Evolutionary conservation across 2,113 vertebrate species (phyloP).

Genomic region (Gasterosteus nipponicus): DNA sequence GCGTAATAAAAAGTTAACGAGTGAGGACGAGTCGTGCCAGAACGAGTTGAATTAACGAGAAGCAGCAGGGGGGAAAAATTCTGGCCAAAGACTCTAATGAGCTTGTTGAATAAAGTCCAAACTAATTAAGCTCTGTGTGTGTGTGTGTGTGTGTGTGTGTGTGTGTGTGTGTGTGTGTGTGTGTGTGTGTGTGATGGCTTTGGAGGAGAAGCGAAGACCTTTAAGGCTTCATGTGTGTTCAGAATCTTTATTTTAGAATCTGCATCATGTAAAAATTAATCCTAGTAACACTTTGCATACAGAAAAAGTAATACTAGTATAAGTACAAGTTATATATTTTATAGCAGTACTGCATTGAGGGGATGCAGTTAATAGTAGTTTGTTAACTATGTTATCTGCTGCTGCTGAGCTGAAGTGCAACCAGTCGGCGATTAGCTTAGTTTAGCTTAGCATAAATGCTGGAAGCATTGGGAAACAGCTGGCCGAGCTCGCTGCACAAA

Average conservation of each 20-base stretch:
- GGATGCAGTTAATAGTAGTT: neutral
- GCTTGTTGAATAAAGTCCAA: constrained; percentile 47
- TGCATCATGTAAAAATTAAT: neutral
- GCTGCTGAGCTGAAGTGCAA: too few species aligned
- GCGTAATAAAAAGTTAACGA: constrained; percentile 34
- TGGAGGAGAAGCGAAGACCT: constrained; percentile 18
- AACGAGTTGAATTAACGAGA: constrained; percentile 32
- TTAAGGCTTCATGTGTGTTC: constrained; percentile 14
- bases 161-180: constrained; percentile 3
- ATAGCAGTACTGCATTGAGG: neutral
- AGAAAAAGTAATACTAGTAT: neutral
- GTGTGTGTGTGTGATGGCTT: neutral
- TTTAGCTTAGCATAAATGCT: too few species aligned
- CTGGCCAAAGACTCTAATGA: constrained; percentile 41
- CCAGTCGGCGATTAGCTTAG: too few species aligned
- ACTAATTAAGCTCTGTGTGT: constrained; percentile 31
- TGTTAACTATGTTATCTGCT: neutral
- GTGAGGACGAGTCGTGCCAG: constrained; percentile 24
- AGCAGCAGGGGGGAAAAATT: constrained; percentile 42
- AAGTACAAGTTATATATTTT: neutral
- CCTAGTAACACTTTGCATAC: neutral
- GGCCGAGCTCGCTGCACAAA: too few species aligned
- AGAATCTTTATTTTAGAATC: constrained; percentile 8
- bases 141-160: constrained; percentile 15
- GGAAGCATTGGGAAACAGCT: too few species aligned